These are phyloP conservation scores for Takifugu flavidus DNA, from an alignment of 2,113 vertebrate genomes.

Conservation along the genomic window DNA sequence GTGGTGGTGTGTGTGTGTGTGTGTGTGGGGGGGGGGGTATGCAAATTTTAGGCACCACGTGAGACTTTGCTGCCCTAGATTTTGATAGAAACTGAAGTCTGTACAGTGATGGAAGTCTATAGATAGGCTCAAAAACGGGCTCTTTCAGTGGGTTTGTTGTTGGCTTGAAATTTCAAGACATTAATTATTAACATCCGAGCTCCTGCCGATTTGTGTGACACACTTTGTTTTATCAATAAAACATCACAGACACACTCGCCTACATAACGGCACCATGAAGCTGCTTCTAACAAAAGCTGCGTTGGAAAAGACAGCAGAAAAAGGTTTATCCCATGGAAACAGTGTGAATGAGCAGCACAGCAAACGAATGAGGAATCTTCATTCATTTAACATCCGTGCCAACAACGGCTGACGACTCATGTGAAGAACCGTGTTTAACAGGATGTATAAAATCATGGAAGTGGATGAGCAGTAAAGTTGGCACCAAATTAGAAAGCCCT, in stretches of 20 bases:
- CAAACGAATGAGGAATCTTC: background rate
- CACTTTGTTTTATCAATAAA: slow-evolving; percentile 77
- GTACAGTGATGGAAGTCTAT: slow-evolving; percentile 13
- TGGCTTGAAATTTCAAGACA: slow-evolving; percentile 34
- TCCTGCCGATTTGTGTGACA: slow-evolving; percentile 58
- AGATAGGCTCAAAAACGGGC: slow-evolving; percentile 40
- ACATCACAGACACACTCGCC: slow-evolving; percentile 55
- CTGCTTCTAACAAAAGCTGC: slow-evolving; percentile 8
- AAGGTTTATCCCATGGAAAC: background rate
- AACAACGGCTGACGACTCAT: too few species aligned
- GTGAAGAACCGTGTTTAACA: too few species aligned
- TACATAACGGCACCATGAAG: slow-evolving; percentile 27
- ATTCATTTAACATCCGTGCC: too few species aligned
- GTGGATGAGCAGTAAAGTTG: background rate
- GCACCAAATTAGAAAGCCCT: too few species aligned
- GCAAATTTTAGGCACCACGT: slow-evolving; percentile 73
- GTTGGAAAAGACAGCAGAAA: slow-evolving; percentile 5
- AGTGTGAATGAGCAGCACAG: background rate
- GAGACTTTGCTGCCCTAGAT: slow-evolving; percentile 74
- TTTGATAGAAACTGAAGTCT: slow-evolving; percentile 29
- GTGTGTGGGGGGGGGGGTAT: slow-evolving; percentile 43
- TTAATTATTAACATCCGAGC: slow-evolving; percentile 66
- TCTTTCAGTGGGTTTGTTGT: slow-evolving; percentile 27
- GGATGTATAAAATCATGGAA: background rate
- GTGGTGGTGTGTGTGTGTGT: background rate